These are phyloP conservation scores for Brachyrhaphis roseni DNA, from an alignment of 2,797 vertebrate species.

Conservation along the genomic window DNA sequence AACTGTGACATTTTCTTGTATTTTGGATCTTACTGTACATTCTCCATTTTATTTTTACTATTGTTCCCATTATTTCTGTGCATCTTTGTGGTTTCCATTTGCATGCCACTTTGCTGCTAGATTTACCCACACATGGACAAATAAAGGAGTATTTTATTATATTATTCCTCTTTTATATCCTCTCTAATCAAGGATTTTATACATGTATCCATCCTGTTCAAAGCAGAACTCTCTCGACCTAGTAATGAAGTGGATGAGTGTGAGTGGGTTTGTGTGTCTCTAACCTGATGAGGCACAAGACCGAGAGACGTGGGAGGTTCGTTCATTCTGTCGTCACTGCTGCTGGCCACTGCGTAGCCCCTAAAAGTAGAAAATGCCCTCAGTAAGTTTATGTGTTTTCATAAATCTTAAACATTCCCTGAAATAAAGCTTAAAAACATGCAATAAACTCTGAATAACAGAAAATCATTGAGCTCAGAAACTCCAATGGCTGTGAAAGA, in stretches of 20 bases:
- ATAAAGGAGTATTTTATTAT: background rate
- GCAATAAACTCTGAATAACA: background rate
- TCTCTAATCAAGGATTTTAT: background rate
- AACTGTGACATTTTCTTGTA: background rate
- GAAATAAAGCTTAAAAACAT: background rate
- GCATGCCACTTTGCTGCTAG: background rate
- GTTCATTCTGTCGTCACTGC: conserved; percentile 97
- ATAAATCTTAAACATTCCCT: background rate
- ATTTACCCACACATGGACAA: background rate
- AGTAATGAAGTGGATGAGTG: background rate
- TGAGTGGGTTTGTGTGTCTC: conserved; percentile 25
- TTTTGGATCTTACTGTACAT: background rate
- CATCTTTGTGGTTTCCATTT: background rate
- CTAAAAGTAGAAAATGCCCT: conserved; percentile 67
- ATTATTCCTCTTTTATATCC: background rate
- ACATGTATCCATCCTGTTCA: background rate
- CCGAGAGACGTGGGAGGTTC: conserved; percentile 96
- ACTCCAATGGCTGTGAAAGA: background rate
- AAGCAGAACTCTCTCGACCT: background rate
- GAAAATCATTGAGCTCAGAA: background rate
- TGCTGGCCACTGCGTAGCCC: conserved; percentile 95
- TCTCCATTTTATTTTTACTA: background rate
- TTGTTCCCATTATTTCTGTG: background rate
- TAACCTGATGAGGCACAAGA: conserved; percentile 98
- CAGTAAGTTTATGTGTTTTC: background rate